Base-by-base conservation (phyloP, 2,888 invertebrate genomes). In the Himalopsyche kuldschensis region DNA sequence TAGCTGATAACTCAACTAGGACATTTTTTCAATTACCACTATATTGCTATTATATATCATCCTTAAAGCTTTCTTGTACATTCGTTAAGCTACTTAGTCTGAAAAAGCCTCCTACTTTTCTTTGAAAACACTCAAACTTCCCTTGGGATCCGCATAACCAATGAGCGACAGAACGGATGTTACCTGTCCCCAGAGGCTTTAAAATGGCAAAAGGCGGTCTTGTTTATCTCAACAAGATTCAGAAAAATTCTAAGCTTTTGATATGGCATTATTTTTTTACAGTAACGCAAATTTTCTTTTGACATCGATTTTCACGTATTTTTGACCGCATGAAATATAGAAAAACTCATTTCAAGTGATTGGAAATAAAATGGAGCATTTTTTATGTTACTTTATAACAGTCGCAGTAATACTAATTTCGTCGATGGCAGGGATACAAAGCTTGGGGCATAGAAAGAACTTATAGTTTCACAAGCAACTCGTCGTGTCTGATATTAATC, bases 71-170 rank as follows among this genome's bases (percentile, higher is more conserved):
- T 55, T 15, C 55, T 6, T 55, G 4, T 55, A 55, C 24, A 55
- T 20, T 55, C 55, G 20, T 55, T 55, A 55, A 20, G 55, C 6
- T 55, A 55, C 55, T 55, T 55, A 55, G 55, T 55, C 55, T 55
- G 20, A 55, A 55, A 55, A 55, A 55, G 4, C 55, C 10, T n/a
- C 5, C 20, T 55, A 20, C 55, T 55, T 55, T 55, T 20, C 55
- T 55, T 24, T 20, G 55, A 82, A 83, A 47, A 83, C 75, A 47
- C 47, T 48, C n/a, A 76, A 83, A 17, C 75, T 48, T 83, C 79
- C 79, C 27, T 4, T 4, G 81, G 79, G 82, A 80, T 79, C 15
- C 35, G 80, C 75, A 79, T 79, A 82, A 82, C 76, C 79, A 82
- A 80, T 46, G 82, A 80, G 80, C 69, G 41, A 80, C 63, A 55